Evolutionary conservation across 2,888 invertebrate species (phyloP).

Genomic region (Bruchidius siliquastri): DNA sequence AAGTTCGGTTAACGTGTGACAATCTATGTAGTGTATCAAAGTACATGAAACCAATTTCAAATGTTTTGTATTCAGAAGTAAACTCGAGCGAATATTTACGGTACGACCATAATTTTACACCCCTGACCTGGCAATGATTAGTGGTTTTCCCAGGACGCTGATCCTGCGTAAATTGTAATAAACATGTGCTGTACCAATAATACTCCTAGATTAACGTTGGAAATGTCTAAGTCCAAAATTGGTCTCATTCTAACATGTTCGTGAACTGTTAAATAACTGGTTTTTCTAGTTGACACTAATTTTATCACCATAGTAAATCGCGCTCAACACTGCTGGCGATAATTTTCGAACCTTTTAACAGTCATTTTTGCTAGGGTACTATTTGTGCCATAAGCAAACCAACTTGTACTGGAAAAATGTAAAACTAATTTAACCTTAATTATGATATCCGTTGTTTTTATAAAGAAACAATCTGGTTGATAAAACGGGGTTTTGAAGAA

Average conservation of each 20-base stretch:
- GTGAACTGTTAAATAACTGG: not conserved
- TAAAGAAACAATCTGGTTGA: no score
- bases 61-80: no score
- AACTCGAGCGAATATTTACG: not conserved
- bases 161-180: not conserved
- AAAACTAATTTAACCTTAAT: no score
- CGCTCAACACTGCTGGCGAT: not conserved
- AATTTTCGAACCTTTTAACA: not conserved
- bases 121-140: not conserved
- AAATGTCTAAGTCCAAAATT: not conserved
- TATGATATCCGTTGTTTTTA: no score
- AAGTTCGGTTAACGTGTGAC: no score
- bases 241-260: not conserved
- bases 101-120: not conserved
- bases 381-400: no score
- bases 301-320: not conserved
- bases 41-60: no score
- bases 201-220: not conserved
- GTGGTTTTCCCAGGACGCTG: not conserved
- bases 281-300: not conserved
- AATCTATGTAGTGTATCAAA: no score
- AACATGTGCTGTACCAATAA: not conserved
- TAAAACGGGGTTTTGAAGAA: no score
- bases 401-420: no score
- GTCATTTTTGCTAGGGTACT: no score